Evolutionary conservation across 92 coral and sea anemone species (phyloP), one percentile per base, ranked within the genome.

Genomic region (Zoanthus sociatus): DNA sequence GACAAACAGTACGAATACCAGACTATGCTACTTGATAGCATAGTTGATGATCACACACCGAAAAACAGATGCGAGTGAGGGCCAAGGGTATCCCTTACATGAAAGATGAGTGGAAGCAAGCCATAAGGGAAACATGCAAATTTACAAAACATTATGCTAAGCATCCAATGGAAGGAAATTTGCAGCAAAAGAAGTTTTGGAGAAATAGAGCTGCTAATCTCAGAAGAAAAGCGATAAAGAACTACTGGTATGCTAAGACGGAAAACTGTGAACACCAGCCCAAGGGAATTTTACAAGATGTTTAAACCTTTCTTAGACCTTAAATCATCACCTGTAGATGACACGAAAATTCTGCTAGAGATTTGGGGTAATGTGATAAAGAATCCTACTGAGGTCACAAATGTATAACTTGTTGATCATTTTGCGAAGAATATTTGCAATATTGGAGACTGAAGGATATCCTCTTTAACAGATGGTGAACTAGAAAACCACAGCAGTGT

Each of bases 31-130:
- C 88, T 85, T 78, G 44, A 56, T 44, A 73, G 81, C 44, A 85
- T 74, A 55, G 16, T 58, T n/a, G 79, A 77, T 55, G 76, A 63
- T 32, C 78, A 77, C 55, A 71, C 86, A 47, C 90, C 71, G 44
- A 73, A 47, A 87, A 67, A 77, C 77, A 58, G 67, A 87, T 76
- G 84, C 68, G 86, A 71, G 90, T 67, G 84, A 33, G 90, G 77
- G 64, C 86, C 5, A 77, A 67, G 76, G 90, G 78, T 45, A 79
- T 87, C 60, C 78, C 76, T 11, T 78, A 87, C 68, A 87, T 87
- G 86, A 87, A 86, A 16, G 60, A 58, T 3, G 78, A 67, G 31
- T 87, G 86, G 84, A 87, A 86, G 75, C 50, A 68, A 77, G 86
- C 86, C 31, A 87, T 77, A 44, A 30, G 73, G 18, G 60, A 64